Evolutionary conservation across 2,888 invertebrate genomes (phyloP).

Genomic region (Ametastegia equiseti): DNA sequence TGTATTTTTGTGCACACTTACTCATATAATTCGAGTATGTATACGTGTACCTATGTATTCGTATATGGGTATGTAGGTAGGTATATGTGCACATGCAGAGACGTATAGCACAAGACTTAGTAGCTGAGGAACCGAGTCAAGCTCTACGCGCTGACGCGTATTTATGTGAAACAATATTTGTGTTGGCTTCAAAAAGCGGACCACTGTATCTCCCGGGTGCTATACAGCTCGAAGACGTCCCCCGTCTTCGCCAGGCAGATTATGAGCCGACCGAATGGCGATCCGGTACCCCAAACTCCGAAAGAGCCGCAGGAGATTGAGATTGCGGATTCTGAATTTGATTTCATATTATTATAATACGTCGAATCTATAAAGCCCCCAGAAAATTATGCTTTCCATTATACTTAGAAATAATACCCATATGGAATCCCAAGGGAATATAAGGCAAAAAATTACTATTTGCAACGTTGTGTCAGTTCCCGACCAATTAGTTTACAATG

Average conservation of each 20-base stretch:
- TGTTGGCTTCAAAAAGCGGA: constrained; percentile 65
- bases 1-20: too few species aligned
- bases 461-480: too few species aligned
- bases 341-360: not conserved
- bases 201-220: constrained; percentile 52
- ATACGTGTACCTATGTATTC: not conserved
- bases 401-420: too few species aligned
- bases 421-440: too few species aligned
- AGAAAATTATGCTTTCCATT: too few species aligned
- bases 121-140: constrained; percentile 21
- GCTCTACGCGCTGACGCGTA: constrained; percentile 58
- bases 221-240: constrained; percentile 57
- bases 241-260: constrained; percentile 60
- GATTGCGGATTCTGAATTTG: not conserved
- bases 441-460: too few species aligned
- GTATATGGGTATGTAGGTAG: not conserved
- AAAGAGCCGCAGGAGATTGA: not conserved
- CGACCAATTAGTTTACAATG: too few species aligned
- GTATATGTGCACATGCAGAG: not conserved
- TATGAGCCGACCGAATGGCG: constrained; percentile 28
- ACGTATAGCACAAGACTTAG: not conserved
- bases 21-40: too few species aligned
- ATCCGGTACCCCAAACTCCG: constrained; percentile 12
- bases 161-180: constrained; percentile 68
- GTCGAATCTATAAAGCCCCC: too few species aligned